phyloP scores from a whole-genome alignment of 2,113 vertebrate genomes.

The Cygnus buccinator region DNA sequence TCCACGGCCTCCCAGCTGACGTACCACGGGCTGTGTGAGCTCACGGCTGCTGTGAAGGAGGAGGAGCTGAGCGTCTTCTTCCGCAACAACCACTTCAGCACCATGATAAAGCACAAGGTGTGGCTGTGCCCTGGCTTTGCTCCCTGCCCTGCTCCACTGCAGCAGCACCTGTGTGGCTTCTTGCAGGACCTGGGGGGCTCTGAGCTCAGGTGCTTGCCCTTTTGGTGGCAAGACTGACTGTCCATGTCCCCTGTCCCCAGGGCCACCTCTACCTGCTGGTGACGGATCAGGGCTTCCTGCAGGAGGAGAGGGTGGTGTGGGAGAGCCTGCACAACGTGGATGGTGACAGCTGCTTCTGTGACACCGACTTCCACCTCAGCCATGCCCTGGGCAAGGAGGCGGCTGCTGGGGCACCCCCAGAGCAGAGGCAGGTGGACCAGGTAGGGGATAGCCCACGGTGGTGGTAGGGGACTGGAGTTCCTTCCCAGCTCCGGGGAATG shows the following conservation, averaged over 20 bases:
- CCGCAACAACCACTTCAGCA: conserved; percentile 98
- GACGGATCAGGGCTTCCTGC: conserved; percentile 93
- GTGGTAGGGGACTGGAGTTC: accelerated
- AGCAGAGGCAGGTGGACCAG: conserved; percentile 86
- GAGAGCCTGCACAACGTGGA: conserved; percentile 93
- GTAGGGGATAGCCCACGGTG: background rate
- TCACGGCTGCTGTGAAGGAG: conserved; percentile 82
- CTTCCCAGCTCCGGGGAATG: accelerated
- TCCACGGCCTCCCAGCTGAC: conserved; percentile 89
- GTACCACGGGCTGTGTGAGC: conserved; percentile 92
- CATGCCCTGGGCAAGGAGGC: conserved; percentile 75
- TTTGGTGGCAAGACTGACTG: accelerated
- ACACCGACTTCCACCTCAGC: conserved; percentile 87
- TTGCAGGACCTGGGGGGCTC: background rate
- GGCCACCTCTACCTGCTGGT: conserved; percentile 93
- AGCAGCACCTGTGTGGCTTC: background rate
- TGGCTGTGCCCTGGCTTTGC: accelerated
- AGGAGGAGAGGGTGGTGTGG: conserved; percentile 89
- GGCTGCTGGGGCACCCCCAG: background rate
- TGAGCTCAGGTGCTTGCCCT: too few relatives aligned
- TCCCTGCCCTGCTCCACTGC: background rate
- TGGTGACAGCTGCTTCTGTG: conserved; percentile 93
- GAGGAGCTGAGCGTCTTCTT: conserved; percentile 93
- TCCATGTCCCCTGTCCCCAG: conserved; percentile 52
- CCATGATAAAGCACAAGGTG: conserved; percentile 94